Evolutionary conservation across 2,113 vertebrate species (phyloP), one percentile per base, ranked within the genome.

Genomic region (Ciconia maguari): DNA sequence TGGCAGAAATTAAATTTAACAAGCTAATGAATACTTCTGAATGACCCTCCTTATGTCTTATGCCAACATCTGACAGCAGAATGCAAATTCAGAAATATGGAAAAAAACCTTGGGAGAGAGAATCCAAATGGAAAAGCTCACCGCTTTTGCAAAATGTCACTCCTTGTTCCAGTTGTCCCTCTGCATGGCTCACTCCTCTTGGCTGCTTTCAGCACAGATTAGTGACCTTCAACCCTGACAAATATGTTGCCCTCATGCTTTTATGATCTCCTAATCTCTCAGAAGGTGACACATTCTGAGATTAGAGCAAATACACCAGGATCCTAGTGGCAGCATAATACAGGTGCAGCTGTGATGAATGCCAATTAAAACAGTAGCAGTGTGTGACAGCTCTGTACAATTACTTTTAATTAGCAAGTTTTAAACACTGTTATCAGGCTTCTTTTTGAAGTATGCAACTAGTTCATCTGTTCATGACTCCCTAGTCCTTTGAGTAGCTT

Each of bases 331-430:
- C 74, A 96, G 95, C 89, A 97, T 61, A 65, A 84, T 92, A 94
- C 83, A 91, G 72, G 93, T 95, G 82, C 78, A 91, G 55, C 51
- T 90, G 72, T 89, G 75, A 90, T 95, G 74, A 93, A 89, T 76
- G 95, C 65, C 90, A 96, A 87, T 92, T 87, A 96, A 89, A 97
- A 95, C 93, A 94, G 97, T 95, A 95, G 96, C 89, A 96, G 48
- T 26, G 84, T 87, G 51, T 94, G 88, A 71, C 96, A 97, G 90
- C 96, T 97, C 97, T 97, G 96, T 93, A 91, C 82, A 95, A 93
- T 97, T 95, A 97, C 84, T 87, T 87, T 77, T 96, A 97, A 97
- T 98, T 97, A 97, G 36, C 77, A 97, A 94, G 78, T 91, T 96
- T 95, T 90, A 97, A 96, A 88, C 52, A 89, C 36, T 62, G 49